Percentiles rank a stretch among this genome's conserved stretches.
Evolutionary conservation across 2,888 invertebrate species (phyloP).

Genomic region (Apodemia hepburni): DNA sequence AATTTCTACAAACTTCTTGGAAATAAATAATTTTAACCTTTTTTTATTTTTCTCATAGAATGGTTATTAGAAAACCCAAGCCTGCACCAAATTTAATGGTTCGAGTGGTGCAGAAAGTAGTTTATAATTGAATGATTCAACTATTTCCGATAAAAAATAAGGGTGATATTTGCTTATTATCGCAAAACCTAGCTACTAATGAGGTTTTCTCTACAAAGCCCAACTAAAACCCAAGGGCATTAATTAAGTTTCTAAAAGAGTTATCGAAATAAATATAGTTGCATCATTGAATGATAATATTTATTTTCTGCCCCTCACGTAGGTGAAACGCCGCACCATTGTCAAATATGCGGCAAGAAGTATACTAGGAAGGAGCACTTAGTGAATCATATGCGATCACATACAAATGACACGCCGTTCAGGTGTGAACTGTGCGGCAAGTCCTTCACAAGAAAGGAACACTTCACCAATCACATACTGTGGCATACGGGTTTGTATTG

Average conservation of each 20-base stretch:
- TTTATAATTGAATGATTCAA: conserved; percentile 75
- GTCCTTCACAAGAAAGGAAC: conserved; percentile 93
- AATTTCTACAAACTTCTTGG: not conserved
- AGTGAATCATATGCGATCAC: conserved; percentile 93
- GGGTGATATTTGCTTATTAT: conserved; percentile 14
- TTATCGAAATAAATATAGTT: conserved; percentile 51
- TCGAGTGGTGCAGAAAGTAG: conserved; percentile 71
- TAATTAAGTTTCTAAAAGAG: conserved; percentile 5
- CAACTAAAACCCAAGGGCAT: not conserved
- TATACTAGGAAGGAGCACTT: conserved; percentile 94
- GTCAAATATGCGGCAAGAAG: conserved; percentile 92
- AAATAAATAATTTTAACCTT: not conserved
- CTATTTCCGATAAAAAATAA: conserved; percentile 43
- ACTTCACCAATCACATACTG: conserved; percentile 94
- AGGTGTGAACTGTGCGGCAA: conserved; percentile 94
- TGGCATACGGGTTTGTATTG: conserved; percentile 88
- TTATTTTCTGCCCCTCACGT: conserved; percentile 72
- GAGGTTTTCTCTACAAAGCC: not conserved
- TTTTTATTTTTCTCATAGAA: conserved; percentile 13
- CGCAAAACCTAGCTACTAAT: not conserved
- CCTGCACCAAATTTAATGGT: conserved; percentile 58
- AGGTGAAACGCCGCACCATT: conserved; percentile 94
- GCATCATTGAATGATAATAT: conserved; percentile 77
- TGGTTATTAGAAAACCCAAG: conserved; percentile 51
- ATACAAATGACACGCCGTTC: conserved; percentile 93